These are phyloP conservation scores for Coenonympha glycerion DNA, from an alignment of 2,888 invertebrate species.

Conservation along the genomic window DNA sequence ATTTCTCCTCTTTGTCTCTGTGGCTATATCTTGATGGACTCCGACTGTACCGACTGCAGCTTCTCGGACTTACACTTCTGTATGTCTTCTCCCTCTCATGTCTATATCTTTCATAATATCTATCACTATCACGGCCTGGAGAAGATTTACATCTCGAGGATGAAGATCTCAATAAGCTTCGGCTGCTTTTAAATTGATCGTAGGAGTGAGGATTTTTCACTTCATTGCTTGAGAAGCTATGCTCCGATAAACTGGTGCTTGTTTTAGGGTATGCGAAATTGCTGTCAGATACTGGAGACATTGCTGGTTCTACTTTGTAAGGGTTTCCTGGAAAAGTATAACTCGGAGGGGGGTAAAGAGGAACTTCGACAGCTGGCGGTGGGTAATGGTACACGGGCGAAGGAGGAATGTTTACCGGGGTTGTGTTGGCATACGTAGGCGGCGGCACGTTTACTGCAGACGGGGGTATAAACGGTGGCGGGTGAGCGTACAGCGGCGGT, in stretches of 20 bases:
- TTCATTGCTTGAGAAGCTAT: slow-evolving; percentile 9
- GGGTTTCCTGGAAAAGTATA: slow-evolving; percentile 29
- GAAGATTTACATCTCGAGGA: slow-evolving; percentile 34
- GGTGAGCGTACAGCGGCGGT: slow-evolving; percentile 35
- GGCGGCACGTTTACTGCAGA: slow-evolving; percentile 34
- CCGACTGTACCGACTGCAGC: slow-evolving; percentile 33
- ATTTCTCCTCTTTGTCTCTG: slow-evolving; percentile 31
- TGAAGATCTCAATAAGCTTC: slow-evolving; percentile 24
- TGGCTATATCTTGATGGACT: slow-evolving; percentile 42
- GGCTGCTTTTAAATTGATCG: slow-evolving; percentile 3
- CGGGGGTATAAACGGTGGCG: slow-evolving; percentile 35
- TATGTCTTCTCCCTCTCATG: slow-evolving; percentile 33
- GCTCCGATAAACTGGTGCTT: slow-evolving; percentile 1
- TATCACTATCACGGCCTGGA: slow-evolving; percentile 31
- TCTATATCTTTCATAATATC: slow-evolving; percentile 32
- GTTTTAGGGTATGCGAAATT: neutral
- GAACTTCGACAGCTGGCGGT: slow-evolving; percentile 30
- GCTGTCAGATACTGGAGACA: neutral
- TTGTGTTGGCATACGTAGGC: slow-evolving; percentile 24
- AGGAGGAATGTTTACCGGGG: slow-evolving; percentile 13
- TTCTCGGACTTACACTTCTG: slow-evolving; percentile 42
- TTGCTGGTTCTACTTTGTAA: slow-evolving; percentile 12
- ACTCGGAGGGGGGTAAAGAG: slow-evolving; percentile 25
- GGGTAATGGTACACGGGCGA: slow-evolving; percentile 16
- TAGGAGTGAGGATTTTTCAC: slow-evolving; percentile 4